Base-by-base conservation (phyloP, 2,797 vertebrate genomes). In the Rhynchotus rufescens region DNA sequence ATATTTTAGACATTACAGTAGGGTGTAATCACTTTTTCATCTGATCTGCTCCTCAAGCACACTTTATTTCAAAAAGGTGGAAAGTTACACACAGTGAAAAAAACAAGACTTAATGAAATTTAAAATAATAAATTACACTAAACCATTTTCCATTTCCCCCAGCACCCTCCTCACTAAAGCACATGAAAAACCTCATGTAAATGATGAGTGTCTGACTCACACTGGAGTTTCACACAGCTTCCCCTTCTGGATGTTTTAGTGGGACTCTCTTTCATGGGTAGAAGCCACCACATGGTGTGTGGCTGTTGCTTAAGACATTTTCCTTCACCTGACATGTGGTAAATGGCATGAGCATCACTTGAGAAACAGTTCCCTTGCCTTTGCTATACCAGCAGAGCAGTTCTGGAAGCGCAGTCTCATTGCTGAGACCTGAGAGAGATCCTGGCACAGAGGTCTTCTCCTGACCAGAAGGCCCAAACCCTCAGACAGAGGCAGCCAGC, bases 21-120 rank as follows among this genome's bases (percentile, higher is more conserved):
- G 77, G 62, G 25, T 90, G 67, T 59, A 85, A 80, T 94, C 61
- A 34, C 79, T 88, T 86, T 78, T 93, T 84, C 84, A 81, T 74
- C 90, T 84, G 81, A 81, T 47, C 78, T 82, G 51, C 75, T 89
- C 61, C 73, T 93, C 61, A 32, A 52, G 77, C 60, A 42, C 9
- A 6, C 71, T 85, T 82, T 78, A 78, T 64, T 86, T 71, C 61
- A 62, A 90, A 92, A 90, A 92, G 22, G 51, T 60, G 60, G 56
- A 26, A 89, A 84, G 65, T 42, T 67, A 42, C 7, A 45, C 4
- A 9, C 9, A 23, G 38, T 5, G 3, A 34, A 59, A 47, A 52
- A 72, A 86, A 8, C 16, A 78, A 34, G 68, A 34, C 40, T 49
- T 30, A 56, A 85, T 84, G 52, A 78, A 78, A 79, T 1, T 1